phyloP scores from a whole-genome alignment of 1,140 invertebrate genomes.

The Polypedilum vanderplanki region DNA sequence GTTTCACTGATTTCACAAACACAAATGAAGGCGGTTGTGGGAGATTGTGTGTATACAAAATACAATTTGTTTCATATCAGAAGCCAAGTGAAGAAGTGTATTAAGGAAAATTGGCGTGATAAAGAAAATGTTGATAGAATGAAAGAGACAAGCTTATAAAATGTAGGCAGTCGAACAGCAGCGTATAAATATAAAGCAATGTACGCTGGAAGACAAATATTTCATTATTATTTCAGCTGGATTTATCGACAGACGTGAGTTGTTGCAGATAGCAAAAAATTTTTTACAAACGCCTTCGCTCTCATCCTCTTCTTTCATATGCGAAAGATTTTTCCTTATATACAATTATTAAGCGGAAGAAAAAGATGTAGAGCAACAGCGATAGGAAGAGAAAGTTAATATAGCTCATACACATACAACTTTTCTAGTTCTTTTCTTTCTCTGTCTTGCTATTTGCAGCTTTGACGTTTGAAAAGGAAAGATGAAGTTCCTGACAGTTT shows the following conservation, averaged over 20 bases:
- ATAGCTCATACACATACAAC: neutral
- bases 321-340: neutral
- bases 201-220: slow-evolving; percentile 23
- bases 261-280: slow-evolving; percentile 13
- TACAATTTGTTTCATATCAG: neutral
- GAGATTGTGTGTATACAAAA: no score
- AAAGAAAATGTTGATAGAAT: neutral
- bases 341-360: neutral
- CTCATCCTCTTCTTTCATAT: neutral
- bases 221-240: slow-evolving; percentile 26
- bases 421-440: neutral
- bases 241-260: slow-evolving; percentile 28
- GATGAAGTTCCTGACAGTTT: slow-evolving; percentile 26
- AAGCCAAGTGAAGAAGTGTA: neutral
- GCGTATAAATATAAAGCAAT: slow-evolving; percentile 8
- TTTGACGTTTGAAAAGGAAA: neutral
- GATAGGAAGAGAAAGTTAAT: neutral
- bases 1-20: no score
- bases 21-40: no score
- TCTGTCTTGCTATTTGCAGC: neutral
- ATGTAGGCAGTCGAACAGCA: neutral
- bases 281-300: neutral
- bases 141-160: neutral
- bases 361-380: neutral
- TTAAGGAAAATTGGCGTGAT: slow-evolving; percentile 26